These are phyloP conservation scores for Phlogophora meticulosa DNA, from an alignment of 2,888 invertebrate species.

Conservation along the genomic window DNA sequence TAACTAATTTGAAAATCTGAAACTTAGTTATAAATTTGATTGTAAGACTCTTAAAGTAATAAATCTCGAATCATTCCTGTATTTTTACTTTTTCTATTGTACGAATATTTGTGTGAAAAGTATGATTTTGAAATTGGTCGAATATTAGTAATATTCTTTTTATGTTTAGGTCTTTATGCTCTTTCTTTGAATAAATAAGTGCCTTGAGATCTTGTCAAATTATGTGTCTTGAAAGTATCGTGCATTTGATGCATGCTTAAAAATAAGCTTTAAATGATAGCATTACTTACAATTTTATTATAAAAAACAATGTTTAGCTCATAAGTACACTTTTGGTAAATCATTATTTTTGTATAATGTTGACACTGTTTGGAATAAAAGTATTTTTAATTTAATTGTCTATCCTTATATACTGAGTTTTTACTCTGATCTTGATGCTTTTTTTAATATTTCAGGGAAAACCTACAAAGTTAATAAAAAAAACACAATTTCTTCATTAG, in stretches of 20 bases:
- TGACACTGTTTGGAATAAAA: conserved; percentile 58
- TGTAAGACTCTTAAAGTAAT: conserved; percentile 17
- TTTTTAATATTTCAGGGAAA: background rate
- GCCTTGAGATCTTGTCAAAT: conserved; percentile 44
- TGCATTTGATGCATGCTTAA: conserved; percentile 59
- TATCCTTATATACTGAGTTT: background rate
- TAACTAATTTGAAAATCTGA: background rate
- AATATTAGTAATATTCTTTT: conserved; percentile 22
- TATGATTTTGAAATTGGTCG: conserved; percentile 4
- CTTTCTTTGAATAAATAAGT: conserved; percentile 28
- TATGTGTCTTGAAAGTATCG: conserved; percentile 44
- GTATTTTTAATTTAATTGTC: conserved; percentile 8
- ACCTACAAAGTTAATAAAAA: background rate
- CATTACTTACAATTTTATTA: conserved; percentile 24
- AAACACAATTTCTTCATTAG: conserved; percentile 3
- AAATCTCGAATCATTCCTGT: conserved; percentile 59
- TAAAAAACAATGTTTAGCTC: conserved; percentile 31
- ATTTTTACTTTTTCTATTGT: conserved; percentile 26
- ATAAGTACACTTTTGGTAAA: conserved; percentile 34
- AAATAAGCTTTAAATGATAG: conserved; percentile 62
- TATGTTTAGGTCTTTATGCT: background rate
- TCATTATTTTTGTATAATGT: conserved; percentile 61
- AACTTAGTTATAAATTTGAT: conserved; percentile 31
- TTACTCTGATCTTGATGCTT: background rate
- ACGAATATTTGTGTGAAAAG: conserved; percentile 16